Percentiles rank a stretch among this genome's conserved stretches.
phyloP scores from a whole-genome alignment of 2,888 invertebrate species.

The Mimumesa dahlbomi region DNA sequence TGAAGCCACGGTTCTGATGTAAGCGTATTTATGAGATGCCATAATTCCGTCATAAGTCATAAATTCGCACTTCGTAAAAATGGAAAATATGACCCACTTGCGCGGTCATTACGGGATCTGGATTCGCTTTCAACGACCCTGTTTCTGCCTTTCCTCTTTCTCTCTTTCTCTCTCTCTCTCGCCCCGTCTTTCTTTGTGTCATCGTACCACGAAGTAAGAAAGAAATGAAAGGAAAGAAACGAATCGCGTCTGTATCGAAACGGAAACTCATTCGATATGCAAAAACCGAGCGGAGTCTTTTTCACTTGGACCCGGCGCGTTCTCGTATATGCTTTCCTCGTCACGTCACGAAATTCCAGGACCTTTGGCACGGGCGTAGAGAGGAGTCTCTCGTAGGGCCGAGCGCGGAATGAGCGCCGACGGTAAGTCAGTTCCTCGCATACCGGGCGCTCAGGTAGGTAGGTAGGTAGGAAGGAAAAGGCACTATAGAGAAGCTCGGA shows the following conservation, averaged over 20 bases:
- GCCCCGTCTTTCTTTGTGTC: background rate
- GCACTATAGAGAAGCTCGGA: too few relatives aligned
- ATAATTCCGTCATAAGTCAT: background rate
- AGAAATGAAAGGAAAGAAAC: too few relatives aligned
- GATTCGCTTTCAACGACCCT: background rate
- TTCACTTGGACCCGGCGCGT: conserved; percentile 17
- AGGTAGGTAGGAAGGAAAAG: conserved; percentile 44
- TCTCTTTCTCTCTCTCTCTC: background rate
- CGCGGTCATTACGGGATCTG: background rate
- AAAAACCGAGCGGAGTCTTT: conserved; percentile 35
- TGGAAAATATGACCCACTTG: background rate
- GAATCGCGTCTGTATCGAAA: background rate
- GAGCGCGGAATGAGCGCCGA: conserved; percentile 64
- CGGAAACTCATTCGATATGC: conserved; percentile 7
- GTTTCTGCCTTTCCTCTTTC: background rate
- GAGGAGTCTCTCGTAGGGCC: conserved; percentile 52
- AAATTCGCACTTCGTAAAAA: background rate
- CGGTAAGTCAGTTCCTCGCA: conserved; percentile 70
- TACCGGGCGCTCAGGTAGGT: conserved; percentile 70
- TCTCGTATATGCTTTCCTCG: conserved; percentile 35
- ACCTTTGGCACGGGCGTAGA: conserved; percentile 59
- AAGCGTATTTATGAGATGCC: background rate
- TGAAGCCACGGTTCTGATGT: background rate
- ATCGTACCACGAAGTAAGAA: too few relatives aligned
- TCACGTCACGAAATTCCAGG: conserved; percentile 61